Evolutionary conservation across 2,888 invertebrate species (phyloP).

Genomic region (Folsomia manolachei): DNA sequence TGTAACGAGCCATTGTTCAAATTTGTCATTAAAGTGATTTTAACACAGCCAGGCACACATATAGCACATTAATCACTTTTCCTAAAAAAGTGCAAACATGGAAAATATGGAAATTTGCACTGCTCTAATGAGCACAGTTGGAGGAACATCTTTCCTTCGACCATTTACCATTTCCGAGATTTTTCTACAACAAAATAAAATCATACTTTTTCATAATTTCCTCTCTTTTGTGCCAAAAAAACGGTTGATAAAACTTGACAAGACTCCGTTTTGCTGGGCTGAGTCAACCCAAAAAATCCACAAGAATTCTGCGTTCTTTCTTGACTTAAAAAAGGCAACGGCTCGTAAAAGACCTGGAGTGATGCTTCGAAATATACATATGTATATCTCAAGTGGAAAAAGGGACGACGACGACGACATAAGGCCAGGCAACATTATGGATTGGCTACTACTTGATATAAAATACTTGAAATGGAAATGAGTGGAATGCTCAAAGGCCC

Average conservation of each 20-base stretch:
- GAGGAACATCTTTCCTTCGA: not conserved
- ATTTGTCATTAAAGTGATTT: slow-evolving; percentile 4
- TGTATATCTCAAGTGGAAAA: too few relatives aligned
- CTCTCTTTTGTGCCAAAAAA: too few relatives aligned
- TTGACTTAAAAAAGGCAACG: too few relatives aligned
- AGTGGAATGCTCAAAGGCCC: not conserved
- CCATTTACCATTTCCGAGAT: not conserved
- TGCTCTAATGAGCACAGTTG: slow-evolving; percentile 4
- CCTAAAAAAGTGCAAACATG: not conserved
- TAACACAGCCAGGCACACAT: not conserved
- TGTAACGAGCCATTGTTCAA: not conserved
- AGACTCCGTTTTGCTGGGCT: too few relatives aligned
- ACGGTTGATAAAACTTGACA: too few relatives aligned
- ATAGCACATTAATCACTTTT: not conserved
- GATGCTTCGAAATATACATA: too few relatives aligned
- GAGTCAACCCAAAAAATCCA: too few relatives aligned
- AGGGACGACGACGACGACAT: too few relatives aligned
- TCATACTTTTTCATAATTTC: too few relatives aligned
- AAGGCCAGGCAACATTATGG: not conserved
- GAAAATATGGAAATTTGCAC: not conserved
- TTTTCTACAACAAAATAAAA: too few relatives aligned
- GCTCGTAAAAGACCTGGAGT: too few relatives aligned
- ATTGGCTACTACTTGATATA: slow-evolving; percentile 7
- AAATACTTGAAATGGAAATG: not conserved
- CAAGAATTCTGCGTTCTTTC: too few relatives aligned